Conservation (phyloP, 2,888 invertebrate species). For the Sphecodes monilicornis region DNA sequence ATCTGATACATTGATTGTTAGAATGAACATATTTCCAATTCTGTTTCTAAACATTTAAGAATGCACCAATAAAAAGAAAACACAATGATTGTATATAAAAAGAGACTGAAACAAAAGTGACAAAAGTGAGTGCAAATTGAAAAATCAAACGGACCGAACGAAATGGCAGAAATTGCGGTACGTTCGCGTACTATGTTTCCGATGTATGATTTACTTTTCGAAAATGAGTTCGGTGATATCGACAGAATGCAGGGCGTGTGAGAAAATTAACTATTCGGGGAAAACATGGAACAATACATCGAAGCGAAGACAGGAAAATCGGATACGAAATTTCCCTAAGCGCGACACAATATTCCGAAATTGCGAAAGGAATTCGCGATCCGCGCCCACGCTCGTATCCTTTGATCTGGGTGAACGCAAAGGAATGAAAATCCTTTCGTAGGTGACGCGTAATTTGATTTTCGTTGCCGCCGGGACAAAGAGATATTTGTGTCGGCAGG, state of each 20-base stretch:
- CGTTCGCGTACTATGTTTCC: background rate
- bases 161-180: background rate
- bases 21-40: background rate
- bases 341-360: conserved; percentile 31
- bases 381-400: conserved; percentile 25
- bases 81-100: too few relatives aligned
- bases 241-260: background rate
- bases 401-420: conserved; percentile 42
- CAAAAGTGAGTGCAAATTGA: too few relatives aligned
- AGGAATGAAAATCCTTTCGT: conserved; percentile 39
- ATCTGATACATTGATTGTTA: background rate
- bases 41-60: background rate
- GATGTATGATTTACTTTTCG: background rate
- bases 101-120: too few relatives aligned
- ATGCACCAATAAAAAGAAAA: background rate
- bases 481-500: conserved; percentile 13
- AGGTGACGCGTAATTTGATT: conserved; percentile 52
- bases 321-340: background rate
- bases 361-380: conserved; percentile 37
- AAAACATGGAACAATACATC: conserved; percentile 4
- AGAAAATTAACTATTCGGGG: background rate
- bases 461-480: conserved; percentile 31
- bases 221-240: background rate
- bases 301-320: background rate
- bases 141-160: background rate